A percentile compares a stretch with the other conserved stretches of the same genome.
Conservation (phyloP, 2,888 invertebrate species). For the Oxyteleia sp. region DNA sequence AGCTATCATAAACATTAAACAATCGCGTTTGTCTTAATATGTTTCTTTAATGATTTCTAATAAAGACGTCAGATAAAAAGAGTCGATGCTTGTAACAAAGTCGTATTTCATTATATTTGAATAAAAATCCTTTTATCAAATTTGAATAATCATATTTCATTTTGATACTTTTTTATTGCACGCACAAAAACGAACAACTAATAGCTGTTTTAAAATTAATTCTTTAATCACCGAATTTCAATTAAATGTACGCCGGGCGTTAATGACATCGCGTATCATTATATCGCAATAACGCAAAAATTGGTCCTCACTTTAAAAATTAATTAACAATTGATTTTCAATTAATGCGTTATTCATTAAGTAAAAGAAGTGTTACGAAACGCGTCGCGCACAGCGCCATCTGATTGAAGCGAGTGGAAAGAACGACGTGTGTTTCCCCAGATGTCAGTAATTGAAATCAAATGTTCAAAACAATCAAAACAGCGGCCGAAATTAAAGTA, state of each 20-base stretch:
- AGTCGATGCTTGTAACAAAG: too few relatives aligned
- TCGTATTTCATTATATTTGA: too few relatives aligned
- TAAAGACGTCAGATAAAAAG: too few relatives aligned
- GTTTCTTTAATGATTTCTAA: too few relatives aligned
- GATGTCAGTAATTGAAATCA: constrained; percentile 50
- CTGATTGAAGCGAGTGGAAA: neutral
- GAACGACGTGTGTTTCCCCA: constrained; percentile 6
- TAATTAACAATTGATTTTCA: constrained; percentile 55
- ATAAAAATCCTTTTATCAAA: too few relatives aligned
- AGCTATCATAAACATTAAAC: neutral
- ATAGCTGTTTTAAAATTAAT: constrained; percentile 50
- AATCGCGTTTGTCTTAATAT: neutral
- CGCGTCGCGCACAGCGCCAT: constrained; percentile 9
- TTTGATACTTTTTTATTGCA: too few relatives aligned
- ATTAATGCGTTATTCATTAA: constrained; percentile 55
- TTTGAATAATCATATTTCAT: too few relatives aligned
- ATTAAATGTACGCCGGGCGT: neutral
- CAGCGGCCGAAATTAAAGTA: constrained; percentile 39
- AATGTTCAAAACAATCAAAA: constrained; percentile 48
- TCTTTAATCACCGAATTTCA: constrained; percentile 49
- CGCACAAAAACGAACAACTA: constrained; percentile 1
- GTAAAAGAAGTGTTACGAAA: neutral
- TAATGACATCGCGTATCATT: constrained; percentile 34
- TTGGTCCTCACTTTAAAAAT: constrained; percentile 23
- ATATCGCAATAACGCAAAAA: constrained; percentile 38